Evolutionary conservation across 1,140 invertebrate genomes (phyloP).

Genomic region (Drosophila punjabiensis): DNA sequence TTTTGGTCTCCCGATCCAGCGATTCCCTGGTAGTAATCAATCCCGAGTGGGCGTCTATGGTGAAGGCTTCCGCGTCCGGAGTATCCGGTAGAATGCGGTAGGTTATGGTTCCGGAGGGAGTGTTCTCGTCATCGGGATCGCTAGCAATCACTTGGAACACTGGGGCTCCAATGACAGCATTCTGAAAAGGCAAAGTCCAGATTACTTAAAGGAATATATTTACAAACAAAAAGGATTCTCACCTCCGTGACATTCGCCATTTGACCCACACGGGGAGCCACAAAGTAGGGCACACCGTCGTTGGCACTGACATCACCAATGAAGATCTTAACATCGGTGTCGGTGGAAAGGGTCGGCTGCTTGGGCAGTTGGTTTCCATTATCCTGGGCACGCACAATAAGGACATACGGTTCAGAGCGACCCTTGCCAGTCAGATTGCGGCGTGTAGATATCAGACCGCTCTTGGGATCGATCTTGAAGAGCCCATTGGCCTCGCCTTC

Average conservation of each 20-base stretch:
- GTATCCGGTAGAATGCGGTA: slow-evolving; percentile 91
- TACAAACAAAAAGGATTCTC: slow-evolving; percentile 71
- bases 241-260: slow-evolving; percentile 89
- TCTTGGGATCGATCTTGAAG: slow-evolving; percentile 89
- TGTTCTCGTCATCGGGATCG: slow-evolving; percentile 92
- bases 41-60: slow-evolving; percentile 89
- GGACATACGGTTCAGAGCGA: slow-evolving; percentile 90
- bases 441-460: slow-evolving; percentile 89
- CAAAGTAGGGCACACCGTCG: slow-evolving; percentile 92
- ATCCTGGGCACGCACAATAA: slow-evolving; percentile 90
- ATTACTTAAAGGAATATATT: neutral
- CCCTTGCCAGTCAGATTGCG: slow-evolving; percentile 89
- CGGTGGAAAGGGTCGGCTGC: slow-evolving; percentile 86
- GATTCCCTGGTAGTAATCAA: slow-evolving; percentile 89
- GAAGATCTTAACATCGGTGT: slow-evolving; percentile 89
- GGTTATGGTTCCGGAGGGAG: slow-evolving; percentile 90
- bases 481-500: slow-evolving; percentile 90
- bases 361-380: slow-evolving; percentile 87
- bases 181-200: slow-evolving; percentile 70
- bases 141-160: slow-evolving; percentile 92
- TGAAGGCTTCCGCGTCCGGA: slow-evolving; percentile 88
- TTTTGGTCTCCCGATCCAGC: slow-evolving; percentile 90
- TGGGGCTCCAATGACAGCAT: slow-evolving; percentile 90
- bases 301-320: slow-evolving; percentile 94
- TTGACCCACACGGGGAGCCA: slow-evolving; percentile 90